Conservation (phyloP, 2,888 invertebrate species). For the Luperina testacea region DNA sequence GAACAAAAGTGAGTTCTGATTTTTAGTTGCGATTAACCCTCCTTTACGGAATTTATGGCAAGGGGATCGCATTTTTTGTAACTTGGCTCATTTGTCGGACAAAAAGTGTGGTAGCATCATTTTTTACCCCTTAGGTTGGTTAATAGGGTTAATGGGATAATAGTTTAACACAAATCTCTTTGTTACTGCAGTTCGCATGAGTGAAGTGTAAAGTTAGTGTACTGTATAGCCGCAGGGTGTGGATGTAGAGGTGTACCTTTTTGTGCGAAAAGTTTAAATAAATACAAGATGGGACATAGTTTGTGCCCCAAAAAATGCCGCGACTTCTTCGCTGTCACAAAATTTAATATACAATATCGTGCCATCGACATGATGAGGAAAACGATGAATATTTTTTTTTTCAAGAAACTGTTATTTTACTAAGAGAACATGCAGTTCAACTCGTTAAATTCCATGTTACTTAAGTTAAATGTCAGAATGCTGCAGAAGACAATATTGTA, state of each 20-base stretch:
- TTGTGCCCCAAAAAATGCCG: neutral
- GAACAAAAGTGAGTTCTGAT: conserved; percentile 67
- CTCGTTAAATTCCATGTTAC: neutral
- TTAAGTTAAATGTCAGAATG: neutral
- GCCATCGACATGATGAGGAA: neutral
- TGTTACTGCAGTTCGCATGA: conserved; percentile 2
- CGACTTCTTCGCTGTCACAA: neutral
- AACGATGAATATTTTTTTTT: neutral
- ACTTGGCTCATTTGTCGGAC: conserved; percentile 48
- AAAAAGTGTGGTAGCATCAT: conserved; percentile 27
- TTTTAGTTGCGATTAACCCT: conserved; percentile 71
- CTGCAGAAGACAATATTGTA: no score
- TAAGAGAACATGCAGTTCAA: neutral
- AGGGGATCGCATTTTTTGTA: conserved; percentile 65
- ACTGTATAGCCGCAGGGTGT: neutral
- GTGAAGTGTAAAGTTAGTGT: neutral
- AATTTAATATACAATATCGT: neutral
- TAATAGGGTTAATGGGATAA: conserved; percentile 18
- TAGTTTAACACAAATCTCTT: neutral
- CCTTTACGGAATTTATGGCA: conserved; percentile 69
- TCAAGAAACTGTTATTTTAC: neutral
- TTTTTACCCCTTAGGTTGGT: conserved; percentile 4
- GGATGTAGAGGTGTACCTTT: neutral
- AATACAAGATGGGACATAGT: neutral
- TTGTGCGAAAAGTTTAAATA: no score